phyloP scores from a whole-genome alignment of 2,888 invertebrate species.

The Anorthoa munda region DNA sequence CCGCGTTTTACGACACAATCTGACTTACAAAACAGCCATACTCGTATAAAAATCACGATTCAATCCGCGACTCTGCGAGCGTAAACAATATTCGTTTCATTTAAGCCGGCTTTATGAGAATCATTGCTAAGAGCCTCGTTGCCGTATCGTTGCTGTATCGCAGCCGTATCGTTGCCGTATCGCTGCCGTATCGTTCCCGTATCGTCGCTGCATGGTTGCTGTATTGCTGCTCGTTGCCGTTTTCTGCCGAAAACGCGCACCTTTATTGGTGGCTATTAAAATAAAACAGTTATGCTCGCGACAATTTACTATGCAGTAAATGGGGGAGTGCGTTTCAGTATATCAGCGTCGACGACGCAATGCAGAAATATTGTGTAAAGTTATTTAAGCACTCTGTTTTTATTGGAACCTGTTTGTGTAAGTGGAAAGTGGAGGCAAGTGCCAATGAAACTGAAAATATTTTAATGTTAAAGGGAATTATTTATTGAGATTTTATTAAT shows the following conservation, averaged over 20 bases:
- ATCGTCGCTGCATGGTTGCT: not conserved
- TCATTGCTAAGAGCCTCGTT: slow-evolving; percentile 38
- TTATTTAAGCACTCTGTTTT: slow-evolving; percentile 37
- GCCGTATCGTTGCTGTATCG: not conserved
- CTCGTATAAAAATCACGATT: slow-evolving; percentile 55
- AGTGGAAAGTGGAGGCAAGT: slow-evolving; percentile 4
- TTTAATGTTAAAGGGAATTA: not conserved
- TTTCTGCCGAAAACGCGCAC: slow-evolving; percentile 7
- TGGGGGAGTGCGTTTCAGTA: slow-evolving; percentile 33
- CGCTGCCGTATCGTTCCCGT: not conserved
- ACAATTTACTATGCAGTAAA: slow-evolving; percentile 48
- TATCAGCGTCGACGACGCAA: slow-evolving; percentile 32
- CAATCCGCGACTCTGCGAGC: slow-evolving; percentile 50
- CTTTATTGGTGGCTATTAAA: slow-evolving; percentile 44
- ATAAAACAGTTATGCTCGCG: slow-evolving; percentile 45
- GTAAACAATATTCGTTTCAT: slow-evolving; percentile 60
- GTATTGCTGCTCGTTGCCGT: not conserved
- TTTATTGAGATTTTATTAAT: not conserved
- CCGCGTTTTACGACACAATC: slow-evolving; percentile 45
- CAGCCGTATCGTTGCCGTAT: not conserved
- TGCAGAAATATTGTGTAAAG: slow-evolving; percentile 14
- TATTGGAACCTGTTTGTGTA: slow-evolving; percentile 21
- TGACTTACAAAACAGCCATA: slow-evolving; percentile 53
- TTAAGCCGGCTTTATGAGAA: slow-evolving; percentile 52
- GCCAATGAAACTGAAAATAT: not conserved